Evolutionary conservation across 2,888 invertebrate genomes (phyloP), one percentile per base, ranked within the genome.

Genomic region (Tenthredo amoena): DNA sequence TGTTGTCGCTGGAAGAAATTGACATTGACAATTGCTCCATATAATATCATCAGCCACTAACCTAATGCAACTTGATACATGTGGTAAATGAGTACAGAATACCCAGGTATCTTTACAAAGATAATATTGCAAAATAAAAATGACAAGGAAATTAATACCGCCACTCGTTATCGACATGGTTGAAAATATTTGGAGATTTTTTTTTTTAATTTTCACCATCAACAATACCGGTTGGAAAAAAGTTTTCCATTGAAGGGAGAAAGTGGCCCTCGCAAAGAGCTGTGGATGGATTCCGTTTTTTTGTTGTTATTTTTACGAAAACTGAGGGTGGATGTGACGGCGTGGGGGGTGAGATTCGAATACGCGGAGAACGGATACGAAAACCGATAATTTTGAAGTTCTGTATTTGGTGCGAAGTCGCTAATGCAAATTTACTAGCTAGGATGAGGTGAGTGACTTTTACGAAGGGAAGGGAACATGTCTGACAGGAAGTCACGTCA

Each of bases 401-500:
- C 58, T 62, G 40, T 40, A 62, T 81, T 81, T 21, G 81, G 34
- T 62, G 40, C 26, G 50, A 65, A 83, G 84, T 90, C 87, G 89
- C 88, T 90, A 90, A 89, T 88, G 87, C 86, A 87, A 89, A 89
- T 89, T 88, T 74, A 74, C 40, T 40, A 12, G 58, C 74, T 26
- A 55, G 68, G 40, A 50, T 43, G 79, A 65, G 62, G 55, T 58
- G 79, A 76, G 21, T 47, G 85, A 79, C 65, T 62, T 37, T 50
- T 43, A 43, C 47, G 88, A 88, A 87, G 87, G 84, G 86, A 86
- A 88, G 86, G 85, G 86, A 86, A 86, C 47, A 43, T 68, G 83
- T 83, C 83, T 83, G 83, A 83, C 87, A 89, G 91, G 90, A 91
- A 90, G 90, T 91, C 91, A 91, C 91, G 91, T 90, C 88, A 88